Base-by-base conservation (phyloP, 2,888 invertebrate species). In the Nasonia oneida region DNA sequence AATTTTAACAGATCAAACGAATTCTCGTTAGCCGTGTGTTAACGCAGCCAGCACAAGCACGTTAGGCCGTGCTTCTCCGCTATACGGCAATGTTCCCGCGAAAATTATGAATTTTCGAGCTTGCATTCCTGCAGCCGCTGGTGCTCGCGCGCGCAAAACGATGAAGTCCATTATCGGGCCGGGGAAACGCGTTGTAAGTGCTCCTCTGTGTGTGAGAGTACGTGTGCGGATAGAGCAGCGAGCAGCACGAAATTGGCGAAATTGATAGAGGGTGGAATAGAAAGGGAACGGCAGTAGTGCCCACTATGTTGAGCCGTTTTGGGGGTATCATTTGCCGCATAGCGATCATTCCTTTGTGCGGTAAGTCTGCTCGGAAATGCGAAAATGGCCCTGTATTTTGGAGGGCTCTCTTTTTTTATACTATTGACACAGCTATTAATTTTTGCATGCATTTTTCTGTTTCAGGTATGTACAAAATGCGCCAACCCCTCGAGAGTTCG, bases 1-100 rank as follows among this genome's bases (percentile, higher is more conserved):
- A 61, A 33, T 77, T 67, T 78, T 57, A 67, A 42, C 64, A 67
- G 39, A 37, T 61, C 29, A 78, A 64, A 67, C 42, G 78, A 78
- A 78, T 67, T 42, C 67, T 78, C 78, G 47, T 76, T 76, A 61
- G 33, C 23, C 12, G 39, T 29, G 78, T 47, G 39, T 64, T 78
- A 78, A 78, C 47, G 78, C 42, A 67, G 61, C 39, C 15, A 0
- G 14, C 8, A 1, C 15, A 15, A 6, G 29, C 33, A 29, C 50
- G 53, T 53, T 53, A 23, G 29, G 12, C 47, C 2, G n/a, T 53
- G 5, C 53, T 18, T 53, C 18, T 0, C 3, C 18, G 18, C 15
- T 18, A 29, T 29, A 15, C 14, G 3, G 50, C 15, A 18, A 53
- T 53, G 18, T 18, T 53, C 4, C 53, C 1, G 76, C 3, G 57